Evolutionary conservation across 2,113 vertebrate species (phyloP).

Genomic region (Psilopogon haemacephalus): DNA sequence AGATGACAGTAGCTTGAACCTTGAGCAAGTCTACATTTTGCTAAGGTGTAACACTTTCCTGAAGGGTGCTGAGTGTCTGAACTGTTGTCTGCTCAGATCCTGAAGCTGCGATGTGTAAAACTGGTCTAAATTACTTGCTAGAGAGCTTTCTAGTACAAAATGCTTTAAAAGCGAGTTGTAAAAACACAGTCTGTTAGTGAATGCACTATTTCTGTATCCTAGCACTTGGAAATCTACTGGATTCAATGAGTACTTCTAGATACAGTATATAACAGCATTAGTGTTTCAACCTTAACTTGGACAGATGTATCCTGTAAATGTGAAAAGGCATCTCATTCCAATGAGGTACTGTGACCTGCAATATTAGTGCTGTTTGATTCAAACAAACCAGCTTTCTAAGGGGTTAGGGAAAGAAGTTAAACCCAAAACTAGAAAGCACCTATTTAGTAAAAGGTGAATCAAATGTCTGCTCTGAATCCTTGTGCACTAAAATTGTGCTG

Average conservation of each 20-base stretch:
- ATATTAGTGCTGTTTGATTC: not conserved
- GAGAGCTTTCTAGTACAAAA: not conserved
- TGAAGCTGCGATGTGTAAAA: not conserved
- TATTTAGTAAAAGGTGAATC: not conserved
- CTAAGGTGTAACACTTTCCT: not conserved
- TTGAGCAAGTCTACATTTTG: not conserved
- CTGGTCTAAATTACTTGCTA: not conserved
- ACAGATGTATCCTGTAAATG: constrained; percentile 31
- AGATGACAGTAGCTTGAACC: not conserved
- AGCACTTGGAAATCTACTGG: not conserved
- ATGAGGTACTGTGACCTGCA: not conserved
- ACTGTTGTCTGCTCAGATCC: not conserved
- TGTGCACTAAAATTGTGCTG: not conserved
- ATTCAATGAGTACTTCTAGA: not conserved
- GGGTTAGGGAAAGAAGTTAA: not conserved
- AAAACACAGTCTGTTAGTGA: not conserved
- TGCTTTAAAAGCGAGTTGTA: not conserved
- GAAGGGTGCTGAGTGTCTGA: not conserved
- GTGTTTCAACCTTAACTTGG: not conserved
- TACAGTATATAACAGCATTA: not conserved
- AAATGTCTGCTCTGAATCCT: not conserved
- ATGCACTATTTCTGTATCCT: not conserved
- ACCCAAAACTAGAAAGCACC: not conserved
- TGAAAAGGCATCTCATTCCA: constrained; percentile 24
- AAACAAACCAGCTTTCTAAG: not conserved